Base-by-base conservation (phyloP, 2,797 vertebrate genomes). In the Micrastur ruficollis region DNA sequence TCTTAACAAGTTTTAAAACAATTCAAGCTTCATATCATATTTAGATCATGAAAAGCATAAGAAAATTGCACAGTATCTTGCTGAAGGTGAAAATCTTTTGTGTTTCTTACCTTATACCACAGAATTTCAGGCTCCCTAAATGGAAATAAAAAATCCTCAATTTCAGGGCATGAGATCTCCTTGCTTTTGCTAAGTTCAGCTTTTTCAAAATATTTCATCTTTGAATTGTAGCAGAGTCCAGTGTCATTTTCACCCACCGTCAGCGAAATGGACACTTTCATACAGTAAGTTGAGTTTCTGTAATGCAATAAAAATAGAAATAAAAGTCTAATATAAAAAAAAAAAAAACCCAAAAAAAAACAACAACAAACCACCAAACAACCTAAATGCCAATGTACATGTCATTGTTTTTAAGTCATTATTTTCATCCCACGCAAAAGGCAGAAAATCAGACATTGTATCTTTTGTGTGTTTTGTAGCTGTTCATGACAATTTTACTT, bases 201-300 rank as follows among this genome's bases (percentile, higher is more conserved):
- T 98, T 99, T 99, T 98, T 99, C 99, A 95, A 99, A 99, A 95
- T 99, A 99, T 97, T 99, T 99, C 99, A 99, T 99, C 96, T 99
- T 99, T 97, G 99, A 99, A 98, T 99, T 99, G 98, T 99, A 99
- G 98, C 99, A 99, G 93, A 99, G 98, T 97, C 99, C 99, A 4
- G 99, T 99, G 98, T 99, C 99, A 86, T 99, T 99, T 98, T 99
- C 99, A 34, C 99, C 99, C 97, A 99, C 99, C 0, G 98, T 99
- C 96, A 99, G 98, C 2, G 99, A 99, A 98, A 99, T 99, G 97
- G 99, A 99, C 95, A 99, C 99, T 98, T 99, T 99, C 99, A 99
- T 99, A 98, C 99, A 99, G 96, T 99, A 99, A 14, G 99, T 99
- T 87, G 99, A 99, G 96, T 99, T 99, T 98, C 99, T 99, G 98